A percentile compares a stretch with the other conserved stretches of the same genome.
These are phyloP conservation scores for Leucophenga montana DNA, from an alignment of 2,888 invertebrate species.

Conservation along the genomic window DNA sequence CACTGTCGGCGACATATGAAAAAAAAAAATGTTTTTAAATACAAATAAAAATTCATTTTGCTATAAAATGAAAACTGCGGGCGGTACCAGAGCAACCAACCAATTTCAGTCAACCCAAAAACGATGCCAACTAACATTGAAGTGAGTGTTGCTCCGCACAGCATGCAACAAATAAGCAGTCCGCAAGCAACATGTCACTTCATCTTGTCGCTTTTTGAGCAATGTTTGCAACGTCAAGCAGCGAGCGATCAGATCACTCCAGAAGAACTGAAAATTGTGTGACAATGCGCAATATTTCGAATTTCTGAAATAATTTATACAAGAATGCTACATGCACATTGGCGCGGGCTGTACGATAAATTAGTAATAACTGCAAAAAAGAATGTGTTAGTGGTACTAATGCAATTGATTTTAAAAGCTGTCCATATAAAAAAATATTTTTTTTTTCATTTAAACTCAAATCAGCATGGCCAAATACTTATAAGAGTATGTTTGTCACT, in stretches of 20 bases:
- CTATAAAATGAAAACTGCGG: conserved; percentile 49
- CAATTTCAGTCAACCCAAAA: conserved; percentile 36
- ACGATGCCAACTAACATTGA: conserved; percentile 11
- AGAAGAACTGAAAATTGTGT: conserved; percentile 35
- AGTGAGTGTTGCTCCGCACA: conserved; percentile 34
- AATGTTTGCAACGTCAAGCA: neutral
- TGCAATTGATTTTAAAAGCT: too few species aligned
- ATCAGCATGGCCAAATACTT: too few species aligned
- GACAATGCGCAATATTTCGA: conserved; percentile 63
- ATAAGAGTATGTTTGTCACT: too few species aligned
- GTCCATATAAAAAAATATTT: too few species aligned
- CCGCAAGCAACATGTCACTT: neutral
- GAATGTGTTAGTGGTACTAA: too few species aligned
- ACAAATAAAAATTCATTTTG: conserved; percentile 21
- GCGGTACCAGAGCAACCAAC: conserved; percentile 50
- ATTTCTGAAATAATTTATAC: conserved; percentile 43
- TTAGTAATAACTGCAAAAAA: too few species aligned
- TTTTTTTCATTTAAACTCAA: too few species aligned
- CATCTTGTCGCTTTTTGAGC: neutral
- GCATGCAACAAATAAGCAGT: neutral
- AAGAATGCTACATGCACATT: too few species aligned
- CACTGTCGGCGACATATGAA: neutral
- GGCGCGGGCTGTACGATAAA: too few species aligned
- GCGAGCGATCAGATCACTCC: neutral
- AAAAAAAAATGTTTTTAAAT: conserved; percentile 18